Conservation (phyloP, 1,140 invertebrate genomes). For the Brachystomella parvula region DNA sequence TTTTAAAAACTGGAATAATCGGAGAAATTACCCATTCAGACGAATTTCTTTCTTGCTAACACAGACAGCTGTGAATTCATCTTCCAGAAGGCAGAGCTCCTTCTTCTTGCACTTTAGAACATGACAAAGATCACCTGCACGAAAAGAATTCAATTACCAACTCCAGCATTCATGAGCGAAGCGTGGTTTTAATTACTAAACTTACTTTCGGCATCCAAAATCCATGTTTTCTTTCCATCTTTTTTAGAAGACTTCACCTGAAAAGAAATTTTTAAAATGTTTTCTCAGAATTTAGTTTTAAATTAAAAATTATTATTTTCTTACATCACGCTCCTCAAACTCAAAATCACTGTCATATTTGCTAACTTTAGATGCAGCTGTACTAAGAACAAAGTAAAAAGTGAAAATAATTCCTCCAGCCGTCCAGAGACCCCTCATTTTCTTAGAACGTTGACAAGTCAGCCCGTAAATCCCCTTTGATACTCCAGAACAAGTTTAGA, state of each 20-base stretch:
- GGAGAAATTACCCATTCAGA: conserved; percentile 61
- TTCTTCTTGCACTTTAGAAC: conserved; percentile 79
- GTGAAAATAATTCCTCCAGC: too few relatives aligned
- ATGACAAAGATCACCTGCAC: conserved; percentile 74
- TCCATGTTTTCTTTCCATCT: conserved; percentile 39
- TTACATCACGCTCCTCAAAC: not conserved
- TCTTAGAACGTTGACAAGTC: too few relatives aligned
- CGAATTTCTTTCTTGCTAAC: conserved; percentile 75
- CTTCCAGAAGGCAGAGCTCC: conserved; percentile 74
- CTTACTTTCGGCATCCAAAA: conserved; percentile 38
- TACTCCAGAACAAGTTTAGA: too few relatives aligned
- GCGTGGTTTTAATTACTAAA: not conserved
- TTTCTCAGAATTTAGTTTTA: not conserved
- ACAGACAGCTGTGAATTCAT: conserved; percentile 76
- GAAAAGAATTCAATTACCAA: conserved; percentile 36
- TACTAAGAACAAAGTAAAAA: too few relatives aligned
- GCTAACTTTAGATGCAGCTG: not conserved
- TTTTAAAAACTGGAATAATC: too few relatives aligned
- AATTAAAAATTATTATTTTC: not conserved
- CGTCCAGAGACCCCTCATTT: too few relatives aligned
- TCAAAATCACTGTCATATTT: conserved; percentile 8
- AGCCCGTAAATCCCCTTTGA: too few relatives aligned
- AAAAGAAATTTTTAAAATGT: conserved; percentile 4
- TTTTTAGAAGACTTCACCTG: conserved; percentile 35
- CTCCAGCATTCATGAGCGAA: not conserved